Evolutionary conservation across 2,888 invertebrate genomes (phyloP).

Genomic region (Spilarctia lutea): DNA sequence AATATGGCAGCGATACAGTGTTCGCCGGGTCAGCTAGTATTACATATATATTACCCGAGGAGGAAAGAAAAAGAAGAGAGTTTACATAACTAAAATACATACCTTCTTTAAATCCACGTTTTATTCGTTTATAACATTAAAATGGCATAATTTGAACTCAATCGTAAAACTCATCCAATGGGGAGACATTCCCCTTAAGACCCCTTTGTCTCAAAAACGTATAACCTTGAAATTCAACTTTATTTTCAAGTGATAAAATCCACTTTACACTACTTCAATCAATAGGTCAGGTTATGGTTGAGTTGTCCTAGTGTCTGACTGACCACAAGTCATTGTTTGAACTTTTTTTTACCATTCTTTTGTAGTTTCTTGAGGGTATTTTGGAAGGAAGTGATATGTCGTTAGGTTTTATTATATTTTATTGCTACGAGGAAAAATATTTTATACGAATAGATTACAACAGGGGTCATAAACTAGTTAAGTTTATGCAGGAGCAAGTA

Average conservation of each 20-base stretch:
- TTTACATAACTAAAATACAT: background rate
- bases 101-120: background rate
- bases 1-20: no score
- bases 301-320: conserved; percentile 52
- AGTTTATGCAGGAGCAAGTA: background rate
- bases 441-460: conserved; percentile 30
- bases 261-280: conserved; percentile 20
- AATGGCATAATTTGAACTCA: conserved; percentile 39
- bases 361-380: conserved; percentile 45
- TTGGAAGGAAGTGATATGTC: conserved; percentile 76
- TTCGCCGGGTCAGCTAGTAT: no score
- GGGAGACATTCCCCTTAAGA: background rate
- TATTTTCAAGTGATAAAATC: conserved; percentile 5
- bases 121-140: conserved; percentile 3
- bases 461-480: conserved; percentile 17
- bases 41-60: no score
- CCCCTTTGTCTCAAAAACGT: conserved; percentile 1
- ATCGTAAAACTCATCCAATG: conserved; percentile 17
- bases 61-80: no score
- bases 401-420: conserved; percentile 76
- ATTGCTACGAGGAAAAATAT: conserved; percentile 59
- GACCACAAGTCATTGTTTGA: conserved; percentile 59
- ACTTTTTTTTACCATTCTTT: conserved; percentile 67
- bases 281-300: conserved; percentile 54
- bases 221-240: conserved; percentile 10